Base-by-base conservation (phyloP, 2,797 vertebrate genomes). In the Rachycentron canadum region DNA sequence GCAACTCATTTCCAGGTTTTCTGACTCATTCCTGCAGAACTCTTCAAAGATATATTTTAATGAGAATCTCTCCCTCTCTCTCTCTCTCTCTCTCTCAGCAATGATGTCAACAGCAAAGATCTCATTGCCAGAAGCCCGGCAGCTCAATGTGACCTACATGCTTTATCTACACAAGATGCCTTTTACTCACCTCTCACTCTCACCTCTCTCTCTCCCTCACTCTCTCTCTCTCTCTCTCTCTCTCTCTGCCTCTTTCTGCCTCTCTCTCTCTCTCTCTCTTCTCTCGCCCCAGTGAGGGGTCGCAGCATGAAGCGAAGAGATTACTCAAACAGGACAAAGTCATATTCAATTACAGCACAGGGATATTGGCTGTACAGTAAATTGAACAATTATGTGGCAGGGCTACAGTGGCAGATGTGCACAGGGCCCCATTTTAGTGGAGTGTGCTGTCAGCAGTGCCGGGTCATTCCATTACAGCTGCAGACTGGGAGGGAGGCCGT, bases 281-380 rank as follows among this genome's bases (percentile, higher is more conserved):
- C 43, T 36, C 47, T 40, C 40, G 21, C 73, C 64, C 50, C 67
- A 78, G 78, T 65, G 59, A 71, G 62, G 56, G 92, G 91, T 88
- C 74, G 23, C 26, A 62, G 74, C 82, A 88, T 83, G 87, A 91
- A 92, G 90, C 76, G 59, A 78, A 90, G 82, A 88, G 83, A 93
- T 92, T 88, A 92, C 86, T 94, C 89, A 92, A 89, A 90, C 86
- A 86, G 85, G 84, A 92, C 90, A 89, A 92, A 92, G 92, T 93
- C 93, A 92, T 93, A 90, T 91, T 93, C 88, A 92, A 92, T 93
- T 92, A 94, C 86, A 65, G 83, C 59, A 55, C 57, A 14, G 73
- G 80, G 86, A 90, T 92, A 92, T 92, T 91, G 89, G 88, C 89
- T 83, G 78, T 87, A 92, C 88, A 90, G 89, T 92, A 91, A 93